Conservation (phyloP, 1,140 invertebrate genomes). For the Drosophila ambigua region DNA sequence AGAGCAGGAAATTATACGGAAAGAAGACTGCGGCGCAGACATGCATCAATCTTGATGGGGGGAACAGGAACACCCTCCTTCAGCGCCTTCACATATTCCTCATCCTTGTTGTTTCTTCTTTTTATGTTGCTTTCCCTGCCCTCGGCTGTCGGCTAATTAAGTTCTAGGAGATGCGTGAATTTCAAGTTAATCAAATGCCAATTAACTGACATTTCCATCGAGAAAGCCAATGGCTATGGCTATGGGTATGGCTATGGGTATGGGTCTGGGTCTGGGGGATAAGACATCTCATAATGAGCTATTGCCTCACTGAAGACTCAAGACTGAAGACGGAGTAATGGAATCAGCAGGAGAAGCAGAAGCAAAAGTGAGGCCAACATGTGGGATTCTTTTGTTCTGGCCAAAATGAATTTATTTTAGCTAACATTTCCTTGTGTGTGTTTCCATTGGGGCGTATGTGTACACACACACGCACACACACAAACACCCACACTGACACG, state of each 20-base stretch:
- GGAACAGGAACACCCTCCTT: background rate
- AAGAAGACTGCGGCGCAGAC: background rate
- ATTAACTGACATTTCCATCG: conserved; percentile 39
- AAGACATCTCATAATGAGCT: conserved; percentile 25
- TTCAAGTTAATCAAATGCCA: conserved; percentile 57
- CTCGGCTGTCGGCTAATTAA: conserved; percentile 30
- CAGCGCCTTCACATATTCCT: background rate
- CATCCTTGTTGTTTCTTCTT: background rate
- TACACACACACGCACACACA: background rate
- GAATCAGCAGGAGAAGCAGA: too few species aligned
- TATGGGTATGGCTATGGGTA: too few species aligned
- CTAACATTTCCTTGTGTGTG: background rate
- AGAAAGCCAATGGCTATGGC: background rate
- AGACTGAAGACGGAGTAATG: background rate
- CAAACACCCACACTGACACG: conserved; percentile 13
- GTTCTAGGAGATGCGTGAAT: conserved; percentile 36
- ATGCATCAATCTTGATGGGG: conserved; percentile 30
- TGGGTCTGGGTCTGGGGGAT: background rate
- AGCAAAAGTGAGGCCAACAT: background rate
- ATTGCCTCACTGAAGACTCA: background rate
- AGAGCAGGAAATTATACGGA: background rate
- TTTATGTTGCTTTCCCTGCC: conserved; percentile 1
- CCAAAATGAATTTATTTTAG: conserved; percentile 3
- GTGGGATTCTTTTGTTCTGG: conserved; percentile 15
- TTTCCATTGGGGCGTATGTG: background rate